Evolutionary conservation across 92 coral and sea anemone species (phyloP).

Genomic region (Phymanthus crucifer): DNA sequence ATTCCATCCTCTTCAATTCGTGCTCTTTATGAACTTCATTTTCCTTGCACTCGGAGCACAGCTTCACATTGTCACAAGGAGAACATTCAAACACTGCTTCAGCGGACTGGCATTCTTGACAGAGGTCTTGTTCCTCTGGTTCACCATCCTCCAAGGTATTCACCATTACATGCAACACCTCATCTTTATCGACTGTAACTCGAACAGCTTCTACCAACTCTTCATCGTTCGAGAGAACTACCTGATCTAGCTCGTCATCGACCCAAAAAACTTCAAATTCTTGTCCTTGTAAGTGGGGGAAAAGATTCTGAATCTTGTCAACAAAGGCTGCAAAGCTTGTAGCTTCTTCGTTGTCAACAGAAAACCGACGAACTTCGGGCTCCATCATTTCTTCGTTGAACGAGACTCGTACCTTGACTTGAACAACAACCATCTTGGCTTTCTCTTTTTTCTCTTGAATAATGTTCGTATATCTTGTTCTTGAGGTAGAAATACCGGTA

Average conservation of each 20-base stretch:
- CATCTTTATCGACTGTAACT: slow-evolving; percentile 26
- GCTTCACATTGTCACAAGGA: slow-evolving; percentile 34
- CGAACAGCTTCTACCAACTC: slow-evolving; percentile 59
- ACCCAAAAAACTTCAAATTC: slow-evolving; percentile 59
- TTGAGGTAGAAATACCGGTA: neutral
- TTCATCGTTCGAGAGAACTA: slow-evolving; percentile 62
- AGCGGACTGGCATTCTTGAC: slow-evolving; percentile 45
- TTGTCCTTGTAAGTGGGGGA: slow-evolving; percentile 54
- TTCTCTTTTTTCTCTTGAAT: neutral
- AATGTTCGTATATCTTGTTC: too few relatives aligned
- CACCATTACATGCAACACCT: slow-evolving; percentile 49
- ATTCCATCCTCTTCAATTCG: slow-evolving; percentile 19
- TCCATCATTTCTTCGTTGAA: slow-evolving; percentile 19
- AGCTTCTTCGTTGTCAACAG: slow-evolving; percentile 46
- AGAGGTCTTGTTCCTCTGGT: slow-evolving; percentile 24
- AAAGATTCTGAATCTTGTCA: slow-evolving; percentile 51
- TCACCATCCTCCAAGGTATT: slow-evolving; percentile 14
- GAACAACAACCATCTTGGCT: slow-evolving; percentile 16
- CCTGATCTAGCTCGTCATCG: slow-evolving; percentile 57
- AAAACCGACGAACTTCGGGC: slow-evolving; percentile 67
- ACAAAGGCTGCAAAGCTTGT: slow-evolving; percentile 44
- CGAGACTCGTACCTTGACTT: slow-evolving; percentile 9
- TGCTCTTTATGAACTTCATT: slow-evolving; percentile 47
- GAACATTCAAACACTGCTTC: too few relatives aligned
- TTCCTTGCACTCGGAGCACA: slow-evolving; percentile 36